Evolutionary conservation across 1,140 invertebrate genomes (phyloP).

Genomic region (Zeugodacus cucurbitae): DNA sequence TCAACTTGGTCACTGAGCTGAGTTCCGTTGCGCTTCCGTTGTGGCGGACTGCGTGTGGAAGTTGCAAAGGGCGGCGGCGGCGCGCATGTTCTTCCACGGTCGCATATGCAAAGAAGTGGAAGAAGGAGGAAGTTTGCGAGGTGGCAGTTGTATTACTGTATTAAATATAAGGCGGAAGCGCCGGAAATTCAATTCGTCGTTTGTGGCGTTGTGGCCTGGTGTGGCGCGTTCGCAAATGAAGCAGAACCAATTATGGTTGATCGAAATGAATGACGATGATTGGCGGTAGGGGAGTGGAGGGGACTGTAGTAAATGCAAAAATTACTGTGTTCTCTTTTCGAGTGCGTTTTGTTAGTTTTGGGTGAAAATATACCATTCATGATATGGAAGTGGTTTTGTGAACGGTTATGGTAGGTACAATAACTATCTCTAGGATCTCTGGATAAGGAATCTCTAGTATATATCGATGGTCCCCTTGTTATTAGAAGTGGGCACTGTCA

Average conservation of each 20-base stretch:
- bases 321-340: neutral
- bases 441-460: neutral
- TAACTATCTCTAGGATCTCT: no score
- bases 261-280: neutral
- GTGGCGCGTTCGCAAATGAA: constrained; percentile 17
- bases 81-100: neutral
- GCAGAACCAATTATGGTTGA: constrained; percentile 19
- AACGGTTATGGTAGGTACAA: neutral
- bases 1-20: constrained; percentile 34
- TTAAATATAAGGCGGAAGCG: neutral
- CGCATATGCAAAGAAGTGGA: neutral
- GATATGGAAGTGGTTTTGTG: neutral
- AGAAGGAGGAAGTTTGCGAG: neutral
- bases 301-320: neutral
- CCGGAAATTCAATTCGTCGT: constrained; percentile 28
- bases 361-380: neutral
- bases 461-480: neutral
- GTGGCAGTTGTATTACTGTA: neutral
- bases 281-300: neutral
- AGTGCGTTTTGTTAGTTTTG: neutral
- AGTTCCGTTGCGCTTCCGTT: constrained; percentile 17
- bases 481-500: no score
- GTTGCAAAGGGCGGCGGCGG: constrained; percentile 9
- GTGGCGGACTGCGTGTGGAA: constrained; percentile 1
- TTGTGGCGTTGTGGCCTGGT: neutral